These are phyloP conservation scores for Coleophora deauratella DNA, from an alignment of 2,888 invertebrate genomes.

Conservation along the genomic window DNA sequence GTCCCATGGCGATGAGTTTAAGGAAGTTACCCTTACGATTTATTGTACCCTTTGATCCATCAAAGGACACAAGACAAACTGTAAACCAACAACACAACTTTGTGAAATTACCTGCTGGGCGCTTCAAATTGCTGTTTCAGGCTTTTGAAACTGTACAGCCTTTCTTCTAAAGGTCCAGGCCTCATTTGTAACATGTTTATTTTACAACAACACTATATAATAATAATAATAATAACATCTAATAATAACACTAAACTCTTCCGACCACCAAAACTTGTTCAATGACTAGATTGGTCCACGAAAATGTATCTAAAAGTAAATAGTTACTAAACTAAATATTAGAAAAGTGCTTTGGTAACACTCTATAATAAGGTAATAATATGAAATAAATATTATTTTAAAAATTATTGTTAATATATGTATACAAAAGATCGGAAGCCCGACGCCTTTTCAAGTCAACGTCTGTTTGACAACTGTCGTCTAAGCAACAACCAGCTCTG, in stretches of 20 bases:
- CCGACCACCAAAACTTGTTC: neutral
- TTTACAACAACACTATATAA: conserved; percentile 13
- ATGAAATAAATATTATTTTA: too few species aligned
- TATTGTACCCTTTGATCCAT: too few species aligned
- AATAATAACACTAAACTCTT: neutral
- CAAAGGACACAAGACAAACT: too few species aligned
- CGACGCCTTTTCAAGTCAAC: neutral
- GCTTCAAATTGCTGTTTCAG: conserved; percentile 59
- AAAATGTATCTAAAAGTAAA: neutral
- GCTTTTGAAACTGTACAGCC: conserved; percentile 54
- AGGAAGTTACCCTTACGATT: too few species aligned
- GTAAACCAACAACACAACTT: too few species aligned
- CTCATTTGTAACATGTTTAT: conserved; percentile 34
- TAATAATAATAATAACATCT: neutral
- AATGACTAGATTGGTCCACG: neutral
- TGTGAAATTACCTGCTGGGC: conserved; percentile 47
- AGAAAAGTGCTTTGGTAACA: neutral
- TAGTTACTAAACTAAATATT: neutral
- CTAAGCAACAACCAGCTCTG: too few species aligned
- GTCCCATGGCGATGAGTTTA: too few species aligned
- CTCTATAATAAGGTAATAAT: neutral
- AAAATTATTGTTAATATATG: too few species aligned
- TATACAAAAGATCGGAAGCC: neutral
- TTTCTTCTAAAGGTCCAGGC: conserved; percentile 47
- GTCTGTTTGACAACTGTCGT: neutral